Conservation (phyloP, 2,888 invertebrate genomes). For the Melikaiella ostensackeni region DNA sequence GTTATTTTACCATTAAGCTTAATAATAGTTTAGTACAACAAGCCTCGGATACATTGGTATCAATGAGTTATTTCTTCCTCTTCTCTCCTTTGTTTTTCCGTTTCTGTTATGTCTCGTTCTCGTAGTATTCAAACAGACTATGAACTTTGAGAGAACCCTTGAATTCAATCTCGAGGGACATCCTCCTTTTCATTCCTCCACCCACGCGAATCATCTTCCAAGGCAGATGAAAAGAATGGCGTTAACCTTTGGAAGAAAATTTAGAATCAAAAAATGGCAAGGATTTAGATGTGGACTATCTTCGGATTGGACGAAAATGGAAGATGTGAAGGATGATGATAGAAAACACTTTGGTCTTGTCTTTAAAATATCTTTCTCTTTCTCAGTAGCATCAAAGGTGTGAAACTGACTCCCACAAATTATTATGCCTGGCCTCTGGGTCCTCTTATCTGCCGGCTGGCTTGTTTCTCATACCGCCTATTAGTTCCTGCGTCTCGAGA, state of each 20-base stretch:
- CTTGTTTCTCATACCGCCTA: constrained; percentile 73
- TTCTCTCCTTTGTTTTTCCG: constrained; percentile 22
- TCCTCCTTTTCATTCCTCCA: constrained; percentile 51
- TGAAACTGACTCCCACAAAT: constrained; percentile 61
- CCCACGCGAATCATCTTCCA: constrained; percentile 43
- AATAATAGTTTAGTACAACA: not conserved
- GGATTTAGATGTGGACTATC: not conserved
- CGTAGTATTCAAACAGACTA: constrained; percentile 49
- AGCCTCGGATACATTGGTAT: constrained; percentile 55
- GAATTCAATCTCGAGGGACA: constrained; percentile 45
- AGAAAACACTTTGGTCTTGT: not conserved
- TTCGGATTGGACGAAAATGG: not conserved
- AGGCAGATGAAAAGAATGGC: not conserved
- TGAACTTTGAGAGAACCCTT: constrained; percentile 45
- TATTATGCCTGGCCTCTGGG: constrained; percentile 66
- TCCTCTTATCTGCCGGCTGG: constrained; percentile 69
- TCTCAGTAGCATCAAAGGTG: constrained; percentile 38
- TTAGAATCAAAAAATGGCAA: not conserved
- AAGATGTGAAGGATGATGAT: not conserved
- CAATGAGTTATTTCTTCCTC: constrained; percentile 41
- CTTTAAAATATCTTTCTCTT: constrained; percentile 5
- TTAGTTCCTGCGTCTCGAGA: constrained; percentile 71
- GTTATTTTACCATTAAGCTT: not conserved
- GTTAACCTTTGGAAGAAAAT: not conserved
- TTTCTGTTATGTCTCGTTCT: constrained; percentile 2